Conservation (phyloP, 1,140 invertebrate genomes). For the Drosophila ironensis region DNA sequence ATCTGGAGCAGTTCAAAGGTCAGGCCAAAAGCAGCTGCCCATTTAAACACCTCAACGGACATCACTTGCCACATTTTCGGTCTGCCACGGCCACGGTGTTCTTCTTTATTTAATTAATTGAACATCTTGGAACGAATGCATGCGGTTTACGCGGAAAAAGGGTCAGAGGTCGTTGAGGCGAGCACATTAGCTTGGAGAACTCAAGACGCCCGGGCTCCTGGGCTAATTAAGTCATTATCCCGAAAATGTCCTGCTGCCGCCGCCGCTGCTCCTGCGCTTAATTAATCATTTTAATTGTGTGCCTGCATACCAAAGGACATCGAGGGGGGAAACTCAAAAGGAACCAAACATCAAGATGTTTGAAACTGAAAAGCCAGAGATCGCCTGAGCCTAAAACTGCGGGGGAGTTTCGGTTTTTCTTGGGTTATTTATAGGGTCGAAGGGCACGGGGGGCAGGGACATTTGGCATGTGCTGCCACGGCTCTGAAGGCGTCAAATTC, state of each 20-base stretch:
- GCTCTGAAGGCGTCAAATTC: slow-evolving; percentile 25
- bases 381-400: slow-evolving; percentile 28
- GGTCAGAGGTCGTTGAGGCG: slow-evolving; percentile 74
- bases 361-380: slow-evolving; percentile 32
- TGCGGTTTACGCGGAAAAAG: slow-evolving; percentile 61
- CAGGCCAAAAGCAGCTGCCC: slow-evolving; percentile 43
- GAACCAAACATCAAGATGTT: neutral
- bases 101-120: slow-evolving; percentile 75
- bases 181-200: slow-evolving; percentile 69
- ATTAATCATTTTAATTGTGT: slow-evolving; percentile 78
- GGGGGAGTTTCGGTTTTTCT: slow-evolving; percentile 14
- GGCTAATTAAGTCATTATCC: slow-evolving; percentile 76
- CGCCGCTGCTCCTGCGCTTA: slow-evolving; percentile 53
- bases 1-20: slow-evolving; percentile 43
- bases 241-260: slow-evolving; percentile 64
- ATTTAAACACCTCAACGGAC: slow-evolving; percentile 23
- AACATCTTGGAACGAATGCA: slow-evolving; percentile 51
- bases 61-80: slow-evolving; percentile 63
- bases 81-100: slow-evolving; percentile 51
- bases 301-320: slow-evolving; percentile 24
- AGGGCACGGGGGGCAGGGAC: slow-evolving; percentile 12
- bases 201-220: slow-evolving; percentile 36
- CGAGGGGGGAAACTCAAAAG: too few relatives aligned
- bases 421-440: slow-evolving; percentile 62
- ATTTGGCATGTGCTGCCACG: slow-evolving; percentile 60